Base-by-base conservation (phyloP, 2,113 vertebrate species). In the Pelobates fuscus region DNA sequence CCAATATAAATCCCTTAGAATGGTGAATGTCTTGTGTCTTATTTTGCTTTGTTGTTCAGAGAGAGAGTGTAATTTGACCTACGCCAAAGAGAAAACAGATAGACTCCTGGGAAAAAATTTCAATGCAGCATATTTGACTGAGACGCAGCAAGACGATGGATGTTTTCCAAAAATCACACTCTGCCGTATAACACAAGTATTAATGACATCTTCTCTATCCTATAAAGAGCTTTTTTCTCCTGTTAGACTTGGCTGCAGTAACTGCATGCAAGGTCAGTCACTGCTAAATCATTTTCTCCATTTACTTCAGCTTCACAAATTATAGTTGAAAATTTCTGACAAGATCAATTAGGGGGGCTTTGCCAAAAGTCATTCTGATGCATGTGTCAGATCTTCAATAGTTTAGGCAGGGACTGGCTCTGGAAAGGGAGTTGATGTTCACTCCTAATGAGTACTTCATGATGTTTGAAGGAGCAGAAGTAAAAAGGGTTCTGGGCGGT, bases 251-350 rank as follows among this genome's bases (percentile, higher is more conserved):
- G 77, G 49, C 55, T 27, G 0, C 1, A 44, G 5, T 0, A 2
- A 21, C 25, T 57, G 70, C 26, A 60, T 64, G 43, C 59, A 72
- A 77, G 64, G 59, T 74, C 41, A 29, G 29, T 20, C 12, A 10
- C 55, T 49, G 27, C 26, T 72, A 52, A 80, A 79, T 83, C 1
- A 61, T 77, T 80, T 79, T 77, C 17, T 14, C 82, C 37, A 66
- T 74, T n/a, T 26, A n/a, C 66, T 68, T 2, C 44, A 62, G 26
- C 29, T 1, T 52, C 10, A 63, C 11, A 61, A 61, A 61, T 61
- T 32, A 20, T 18, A 24, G 44, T 21, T 71, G 60, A 32, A 49
- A 49, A 52, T 72, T 17, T 63, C 15, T 49, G 70, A 71, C 70
- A 63, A 62, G 59, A 62, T 20, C 69, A 71, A 49, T 71, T 44